These are phyloP conservation scores for Pachymerium ferrugineum DNA, from an alignment of 2,888 invertebrate genomes.

Conservation along the genomic window DNA sequence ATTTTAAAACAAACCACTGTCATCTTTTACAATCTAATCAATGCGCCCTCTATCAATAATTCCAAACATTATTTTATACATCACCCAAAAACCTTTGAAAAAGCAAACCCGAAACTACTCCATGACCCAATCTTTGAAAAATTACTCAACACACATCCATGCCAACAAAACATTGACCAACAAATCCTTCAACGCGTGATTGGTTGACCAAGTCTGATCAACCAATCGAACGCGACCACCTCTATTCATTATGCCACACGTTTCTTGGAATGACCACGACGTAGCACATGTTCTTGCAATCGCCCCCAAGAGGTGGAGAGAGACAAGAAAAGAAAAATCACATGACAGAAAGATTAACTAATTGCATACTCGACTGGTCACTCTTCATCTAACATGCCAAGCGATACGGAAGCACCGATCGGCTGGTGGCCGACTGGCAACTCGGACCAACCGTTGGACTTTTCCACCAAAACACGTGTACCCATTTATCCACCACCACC, in stretches of 20 bases:
- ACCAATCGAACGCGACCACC: background rate
- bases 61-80: no score
- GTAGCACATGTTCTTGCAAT: background rate
- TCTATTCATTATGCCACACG: background rate
- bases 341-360: background rate
- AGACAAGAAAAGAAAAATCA: background rate
- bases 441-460: conserved; percentile 42
- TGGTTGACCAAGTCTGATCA: background rate
- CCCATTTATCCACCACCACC: background rate
- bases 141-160: no score
- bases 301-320: no score
- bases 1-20: no score
- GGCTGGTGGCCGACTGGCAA: background rate
- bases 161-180: no score
- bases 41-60: no score
- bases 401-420: background rate
- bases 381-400: background rate
- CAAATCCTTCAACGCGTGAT: no score
- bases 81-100: no score
- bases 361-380: background rate
- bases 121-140: no score
- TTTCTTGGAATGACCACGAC: background rate
- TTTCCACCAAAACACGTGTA: conserved; percentile 41
- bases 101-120: no score
- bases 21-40: no score